Conservation (phyloP, 2,797 vertebrate species). For the Tauraco hartlaubi region DNA sequence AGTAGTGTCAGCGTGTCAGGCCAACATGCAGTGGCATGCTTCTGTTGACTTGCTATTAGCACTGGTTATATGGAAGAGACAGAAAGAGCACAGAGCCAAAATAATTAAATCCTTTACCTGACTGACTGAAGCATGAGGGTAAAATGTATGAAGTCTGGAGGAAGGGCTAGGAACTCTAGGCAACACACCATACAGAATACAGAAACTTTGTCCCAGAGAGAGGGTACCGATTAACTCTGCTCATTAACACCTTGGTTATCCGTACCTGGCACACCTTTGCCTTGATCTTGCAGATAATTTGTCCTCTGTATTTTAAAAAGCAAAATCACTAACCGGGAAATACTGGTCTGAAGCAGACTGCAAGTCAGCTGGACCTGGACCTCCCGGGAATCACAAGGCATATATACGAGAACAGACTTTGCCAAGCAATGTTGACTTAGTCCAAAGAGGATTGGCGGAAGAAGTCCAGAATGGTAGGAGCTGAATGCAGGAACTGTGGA, state of each 20-base stretch:
- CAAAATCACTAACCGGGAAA: background rate
- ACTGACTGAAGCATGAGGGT: background rate
- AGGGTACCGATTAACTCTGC: background rate
- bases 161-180: background rate
- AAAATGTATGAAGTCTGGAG: background rate
- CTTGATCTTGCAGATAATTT: background rate
- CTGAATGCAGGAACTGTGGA: background rate
- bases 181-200: background rate
- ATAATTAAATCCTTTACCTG: background rate
- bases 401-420: background rate
- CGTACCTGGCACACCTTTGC: background rate
- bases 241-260: background rate
- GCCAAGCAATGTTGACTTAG: background rate
- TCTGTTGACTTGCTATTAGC: background rate
- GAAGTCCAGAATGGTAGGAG: background rate
- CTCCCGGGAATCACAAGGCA: background rate
- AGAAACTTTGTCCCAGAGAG: background rate
- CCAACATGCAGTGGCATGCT: fast-evolving
- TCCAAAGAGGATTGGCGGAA: background rate
- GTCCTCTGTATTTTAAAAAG: background rate
- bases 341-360: background rate
- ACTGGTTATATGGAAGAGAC: background rate
- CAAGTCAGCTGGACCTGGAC: background rate
- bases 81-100: background rate
- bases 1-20: background rate